Base-by-base conservation (phyloP, 92 coral and sea anemone genomes). In the Virgularia gustaviana region DNA sequence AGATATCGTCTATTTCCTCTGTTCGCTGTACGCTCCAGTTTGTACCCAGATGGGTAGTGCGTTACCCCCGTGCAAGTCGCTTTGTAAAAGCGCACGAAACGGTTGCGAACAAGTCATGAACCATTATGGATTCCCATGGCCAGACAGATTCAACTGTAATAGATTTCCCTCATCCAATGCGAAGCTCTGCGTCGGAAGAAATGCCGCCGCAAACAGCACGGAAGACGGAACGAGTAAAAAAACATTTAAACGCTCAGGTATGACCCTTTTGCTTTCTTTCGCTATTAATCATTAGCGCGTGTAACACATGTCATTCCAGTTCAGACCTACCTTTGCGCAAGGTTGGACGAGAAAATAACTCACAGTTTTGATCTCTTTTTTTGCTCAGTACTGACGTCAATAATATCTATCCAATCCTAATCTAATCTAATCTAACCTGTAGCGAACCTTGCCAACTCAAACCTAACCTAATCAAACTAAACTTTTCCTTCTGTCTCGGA, bases 1-100 rank as follows among this genome's bases (percentile, higher is more conserved):
- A 16, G 96, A 92, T 54, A 62, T 92, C 30, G 98, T 90, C 37
- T 89, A 86, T 65, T 92, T 92, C 62, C 86, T 92, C n/a, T 92
- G 98, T 37, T 82, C 96, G 27, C 83, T 92, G 36, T 92, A 89
- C 61, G 92, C 96, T 6, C 98, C 98, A 5, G 83, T 89, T 11
- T 92, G 98, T 36, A 92, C 98, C 6, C 53, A 78, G 25, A 63
- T 92, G 53, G 90, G 79, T 35, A 84, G 63, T 2, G 90, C 96
- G 2, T 64, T 92, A 31, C 98, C 92, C 25, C 98, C 98, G 34
- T 92, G 98, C 63, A 83, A 88, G 28, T 38, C 68, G 23, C 85
- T 92, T 43, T 92, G 98, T 59, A 77, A 85, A 51, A 90, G 87
- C 51, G 98, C 94, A 2, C 83, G 85, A 64, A 24, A 51, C 6